These are phyloP conservation scores for Bombylius major DNA, from an alignment of 2,888 invertebrate species.

Conservation along the genomic window DNA sequence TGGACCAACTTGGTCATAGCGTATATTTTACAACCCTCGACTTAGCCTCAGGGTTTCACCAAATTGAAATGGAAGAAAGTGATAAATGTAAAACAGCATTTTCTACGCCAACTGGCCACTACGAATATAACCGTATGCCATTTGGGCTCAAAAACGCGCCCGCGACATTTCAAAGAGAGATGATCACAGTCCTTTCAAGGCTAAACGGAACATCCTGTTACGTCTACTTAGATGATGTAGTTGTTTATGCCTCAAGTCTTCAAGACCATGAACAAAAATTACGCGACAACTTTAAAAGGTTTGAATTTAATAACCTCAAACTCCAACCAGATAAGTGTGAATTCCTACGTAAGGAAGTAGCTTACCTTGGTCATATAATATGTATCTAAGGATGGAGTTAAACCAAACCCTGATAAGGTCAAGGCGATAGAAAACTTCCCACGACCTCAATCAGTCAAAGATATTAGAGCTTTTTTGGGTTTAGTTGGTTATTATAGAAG, in stretches of 20 bases:
- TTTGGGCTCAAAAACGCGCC: slow-evolving; percentile 15
- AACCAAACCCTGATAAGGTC: slow-evolving; percentile 18
- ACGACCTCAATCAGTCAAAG: slow-evolving; percentile 12
- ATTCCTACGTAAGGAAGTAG: slow-evolving; percentile 15
- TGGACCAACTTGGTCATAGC: slow-evolving; percentile 11
- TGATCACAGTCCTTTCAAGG: slow-evolving; percentile 23
- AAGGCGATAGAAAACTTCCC: slow-evolving; percentile 17
- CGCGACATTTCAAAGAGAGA: slow-evolving; percentile 27
- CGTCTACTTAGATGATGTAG: too few species aligned
- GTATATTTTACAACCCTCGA: slow-evolving; percentile 13
- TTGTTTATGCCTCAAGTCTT: too few species aligned
- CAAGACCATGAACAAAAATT: background rate
- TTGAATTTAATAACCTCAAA: slow-evolving; percentile 15
- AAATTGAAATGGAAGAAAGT: slow-evolving; percentile 9
- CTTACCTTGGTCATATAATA: slow-evolving; percentile 20
- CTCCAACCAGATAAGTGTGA: slow-evolving; percentile 17
- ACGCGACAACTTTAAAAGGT: slow-evolving; percentile 5
- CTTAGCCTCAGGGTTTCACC: slow-evolving; percentile 13
- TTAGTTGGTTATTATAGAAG: slow-evolving; percentile 25
- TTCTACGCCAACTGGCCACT: slow-evolving; percentile 1
- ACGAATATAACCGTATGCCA: slow-evolving; percentile 7
- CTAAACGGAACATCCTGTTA: too few species aligned
- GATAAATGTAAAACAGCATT: slow-evolving; percentile 13
- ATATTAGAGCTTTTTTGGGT: slow-evolving; percentile 21
- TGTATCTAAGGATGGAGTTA: slow-evolving; percentile 20